Base-by-base conservation (phyloP, 2,888 invertebrate genomes). In the Iselma pallidipennis region DNA sequence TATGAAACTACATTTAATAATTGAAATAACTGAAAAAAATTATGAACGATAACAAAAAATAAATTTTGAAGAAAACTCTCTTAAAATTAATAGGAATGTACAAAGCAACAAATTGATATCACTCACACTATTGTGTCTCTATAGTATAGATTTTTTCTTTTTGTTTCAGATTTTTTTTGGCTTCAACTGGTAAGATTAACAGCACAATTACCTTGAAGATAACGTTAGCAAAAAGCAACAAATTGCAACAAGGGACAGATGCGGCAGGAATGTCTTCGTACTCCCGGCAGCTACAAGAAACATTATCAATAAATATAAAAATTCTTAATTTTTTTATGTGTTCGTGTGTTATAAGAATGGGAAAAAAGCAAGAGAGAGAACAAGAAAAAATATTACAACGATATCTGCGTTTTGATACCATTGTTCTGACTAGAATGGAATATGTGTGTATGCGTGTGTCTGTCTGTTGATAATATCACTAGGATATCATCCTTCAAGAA, bases 281-380 rank as follows among this genome's bases (percentile, higher is more conserved):
- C 83, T 76, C 58, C 80, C 78, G 51, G 79, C 77, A 57, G 81
- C 80, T 79, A 78, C 62, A 77, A 78, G 59, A 71, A 68, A 66
- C 33, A 45, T 45, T 21, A 23, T 21, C 2, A 4, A 31, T 45
- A 45, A 45, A 45, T 45, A 23, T 19, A 23, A 45, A 45, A 9
- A 37, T 37, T 14, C 3, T 9, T 42, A 42, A 21, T 37, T 37
- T 37, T 16, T 37, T n/a, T n/a, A n/a, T 42, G 10, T 10, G 21
- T 19, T 21, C 16, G 37, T 37, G n/a, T 16, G 2, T 7, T 19
- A 16, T 37, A 37, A 14, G n/a, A n/a, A n/a, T n/a, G n/a, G n/a
- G n/a, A n/a, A n/a, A n/a, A n/a, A n/a, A n/a, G n/a, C n/a, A n/a
- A n/a, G n/a, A n/a, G n/a, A n/a, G n/a, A n/a, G n/a, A n/a, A n/a